A percentile compares a stretch with the other conserved stretches of the same genome.
phyloP scores from a whole-genome alignment of 2,797 vertebrate genomes.

The Notolabrus celidotus region DNA sequence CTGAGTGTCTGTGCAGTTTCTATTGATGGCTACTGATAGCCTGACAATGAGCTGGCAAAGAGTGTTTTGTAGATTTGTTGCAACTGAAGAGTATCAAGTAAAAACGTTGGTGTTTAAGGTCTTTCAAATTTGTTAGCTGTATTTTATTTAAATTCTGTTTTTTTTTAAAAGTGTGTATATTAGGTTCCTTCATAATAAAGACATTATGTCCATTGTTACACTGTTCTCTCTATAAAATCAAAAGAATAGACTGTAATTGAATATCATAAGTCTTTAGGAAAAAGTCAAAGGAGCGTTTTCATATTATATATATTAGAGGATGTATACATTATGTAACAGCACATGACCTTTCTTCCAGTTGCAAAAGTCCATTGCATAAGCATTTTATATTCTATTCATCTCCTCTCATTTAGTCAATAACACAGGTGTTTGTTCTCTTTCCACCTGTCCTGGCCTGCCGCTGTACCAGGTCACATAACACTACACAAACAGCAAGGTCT shows the following conservation, averaged over 20 bases:
- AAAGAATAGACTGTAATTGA: neutral
- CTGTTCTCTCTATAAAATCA: neutral
- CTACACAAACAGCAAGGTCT: conserved; percentile 51
- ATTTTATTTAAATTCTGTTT: no score
- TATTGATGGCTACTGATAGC: conserved; percentile 60
- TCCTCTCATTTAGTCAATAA: conserved; percentile 35
- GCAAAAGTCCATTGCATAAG: conserved; percentile 11
- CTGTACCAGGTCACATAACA: conserved; percentile 46
- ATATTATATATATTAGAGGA: conserved; percentile 1
- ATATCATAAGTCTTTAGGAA: conserved; percentile 4
- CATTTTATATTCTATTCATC: conserved; percentile 2
- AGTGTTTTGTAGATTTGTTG: conserved; percentile 42
- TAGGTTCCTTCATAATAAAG: neutral
- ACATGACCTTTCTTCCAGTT: neutral
- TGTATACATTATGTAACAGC: neutral
- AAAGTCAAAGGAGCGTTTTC: no score
- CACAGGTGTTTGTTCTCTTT: conserved; percentile 55
- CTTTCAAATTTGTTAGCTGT: neutral
- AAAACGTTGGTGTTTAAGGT: conserved; percentile 4
- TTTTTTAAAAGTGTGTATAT: neutral
- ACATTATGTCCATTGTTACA: neutral
- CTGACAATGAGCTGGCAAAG: conserved; percentile 38
- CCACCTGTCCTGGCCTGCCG: conserved; percentile 38
- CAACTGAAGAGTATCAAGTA: conserved; percentile 11
- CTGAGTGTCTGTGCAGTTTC: conserved; percentile 49